Base-by-base conservation (phyloP, 1,140 invertebrate genomes). In the Drosophila sp. region DNA sequence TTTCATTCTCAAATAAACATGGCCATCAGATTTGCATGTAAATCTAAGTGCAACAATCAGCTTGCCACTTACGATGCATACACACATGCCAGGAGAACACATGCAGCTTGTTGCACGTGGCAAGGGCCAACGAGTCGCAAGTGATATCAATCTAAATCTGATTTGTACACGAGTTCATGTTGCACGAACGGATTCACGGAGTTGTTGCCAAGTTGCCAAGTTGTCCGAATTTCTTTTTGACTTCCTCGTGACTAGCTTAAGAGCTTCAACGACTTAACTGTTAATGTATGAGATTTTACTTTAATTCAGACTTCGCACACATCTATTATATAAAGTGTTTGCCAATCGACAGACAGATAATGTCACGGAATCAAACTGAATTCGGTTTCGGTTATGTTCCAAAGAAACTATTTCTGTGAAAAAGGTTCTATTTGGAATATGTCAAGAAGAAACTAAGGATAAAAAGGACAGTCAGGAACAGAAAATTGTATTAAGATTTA, bases 201-300 rank as follows among this genome's bases (percentile, higher is more conserved):
- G 11, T 36, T 36, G 36, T 38, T 48, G 46, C n/a, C 11, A 48
- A 48, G 21, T 16, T 50, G 46, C 46, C 46, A 50, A 13, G 36
- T 38, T 50, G 14, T 13, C 32, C 32, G 1, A 36, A 38, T 36
- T 7, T 29, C 6, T 6, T 38, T 6, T 36, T 13, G 11, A 13
- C 14, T 38, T n/a, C 4, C 36, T 38, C 11, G 21, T 9, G 1
- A 2, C 36, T 38, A n/a, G 36, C 36, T 38, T 3, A 13, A 7
- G 18, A 14, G 27, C 27, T 34, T 16, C n/a, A 36, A 16, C 50
- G 21, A 34, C 50, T 53, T 36, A 53, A 38, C 13, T 45, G 25
- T 58, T 29, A 16, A 6, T 29, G 14, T 67, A 59, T 51, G 27
- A 67, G 51, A 61, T 61, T 61, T 61, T 56, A 67, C 34, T 59